A percentile compares a stretch with the other conserved stretches of the same genome.
Conservation (phyloP, 1,140 invertebrate genomes). For the Microvelia longipes region DNA sequence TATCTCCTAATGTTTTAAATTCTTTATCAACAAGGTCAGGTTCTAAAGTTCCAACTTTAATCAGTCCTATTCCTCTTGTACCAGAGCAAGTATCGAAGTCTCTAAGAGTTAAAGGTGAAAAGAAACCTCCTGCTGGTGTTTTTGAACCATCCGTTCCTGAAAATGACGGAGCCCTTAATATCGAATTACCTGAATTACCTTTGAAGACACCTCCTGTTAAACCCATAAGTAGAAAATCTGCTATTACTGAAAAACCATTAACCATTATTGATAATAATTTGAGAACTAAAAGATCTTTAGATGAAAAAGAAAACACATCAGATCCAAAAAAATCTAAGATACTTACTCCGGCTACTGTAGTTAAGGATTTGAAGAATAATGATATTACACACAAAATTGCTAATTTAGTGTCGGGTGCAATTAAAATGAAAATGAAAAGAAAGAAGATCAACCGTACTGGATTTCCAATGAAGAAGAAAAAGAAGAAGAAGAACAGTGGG, state of each 20-base stretch:
- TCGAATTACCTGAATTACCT: background rate
- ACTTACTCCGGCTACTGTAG: background rate
- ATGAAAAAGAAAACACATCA: background rate
- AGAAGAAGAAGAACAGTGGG: slow-evolving; percentile 48
- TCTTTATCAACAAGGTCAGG: slow-evolving; percentile 12
- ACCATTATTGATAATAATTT: background rate
- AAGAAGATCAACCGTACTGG: slow-evolving; percentile 67
- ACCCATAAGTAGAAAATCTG: background rate
- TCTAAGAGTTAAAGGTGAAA: slow-evolving; percentile 14
- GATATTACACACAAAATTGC: slow-evolving; percentile 29
- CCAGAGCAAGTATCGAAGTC: slow-evolving; percentile 5
- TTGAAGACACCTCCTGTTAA: background rate
- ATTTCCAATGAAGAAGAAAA: slow-evolving; percentile 68
- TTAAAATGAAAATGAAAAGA: slow-evolving; percentile 32
- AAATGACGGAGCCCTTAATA: slow-evolving; percentile 1
- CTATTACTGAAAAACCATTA: background rate
- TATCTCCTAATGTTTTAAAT: background rate
- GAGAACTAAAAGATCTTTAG: background rate
- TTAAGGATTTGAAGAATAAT: background rate
- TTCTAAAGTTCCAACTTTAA: background rate
- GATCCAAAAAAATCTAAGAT: background rate
- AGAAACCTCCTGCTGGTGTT: slow-evolving; percentile 21
- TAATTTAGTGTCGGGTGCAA: slow-evolving; percentile 16
- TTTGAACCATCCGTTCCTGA: slow-evolving; percentile 21
- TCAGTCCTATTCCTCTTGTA: slow-evolving; percentile 12